Evolutionary conservation across 2,888 invertebrate species (phyloP).

Genomic region (Eubasilissa splendida): DNA sequence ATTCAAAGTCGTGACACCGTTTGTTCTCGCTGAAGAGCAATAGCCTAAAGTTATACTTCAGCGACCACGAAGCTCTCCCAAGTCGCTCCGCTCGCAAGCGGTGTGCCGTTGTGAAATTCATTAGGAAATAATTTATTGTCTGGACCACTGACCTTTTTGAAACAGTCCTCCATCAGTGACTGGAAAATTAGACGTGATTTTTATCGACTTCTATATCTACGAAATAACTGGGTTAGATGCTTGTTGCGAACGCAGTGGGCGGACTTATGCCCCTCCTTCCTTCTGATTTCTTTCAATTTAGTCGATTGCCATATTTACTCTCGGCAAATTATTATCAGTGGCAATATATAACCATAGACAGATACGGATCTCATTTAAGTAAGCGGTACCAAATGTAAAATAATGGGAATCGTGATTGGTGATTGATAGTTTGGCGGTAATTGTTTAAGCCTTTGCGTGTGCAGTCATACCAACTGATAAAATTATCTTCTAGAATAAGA

Average conservation of each 20-base stretch:
- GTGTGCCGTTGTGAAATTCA: slow-evolving; percentile 14
- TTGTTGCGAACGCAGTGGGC: not conserved
- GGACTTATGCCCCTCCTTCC: not conserved
- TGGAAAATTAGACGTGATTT: slow-evolving; percentile 14
- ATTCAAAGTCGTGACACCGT: slow-evolving; percentile 3
- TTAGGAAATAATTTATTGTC: slow-evolving; percentile 35
- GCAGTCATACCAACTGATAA: too few relatives aligned
- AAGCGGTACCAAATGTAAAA: not conserved
- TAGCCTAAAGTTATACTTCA: not conserved
- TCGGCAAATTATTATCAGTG: not conserved
- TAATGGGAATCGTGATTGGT: too few relatives aligned
- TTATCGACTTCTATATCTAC: slow-evolving; percentile 19
- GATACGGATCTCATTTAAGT: not conserved
- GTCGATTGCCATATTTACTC: not conserved
- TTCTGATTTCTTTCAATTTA: slow-evolving; percentile 17
- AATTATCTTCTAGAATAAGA: too few relatives aligned
- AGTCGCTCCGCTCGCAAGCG: not conserved
- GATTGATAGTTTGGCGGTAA: too few relatives aligned
- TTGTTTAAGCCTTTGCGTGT: too few relatives aligned
- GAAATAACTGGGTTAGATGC: slow-evolving; percentile 16
- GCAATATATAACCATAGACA: not conserved
- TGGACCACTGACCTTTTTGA: slow-evolving; percentile 22
- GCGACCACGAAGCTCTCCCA: not conserved
- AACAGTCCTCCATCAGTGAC: slow-evolving; percentile 24
- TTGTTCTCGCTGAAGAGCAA: not conserved